phyloP scores from a whole-genome alignment of 2,113 vertebrate species.

The Okapia johnstoni region DNA sequence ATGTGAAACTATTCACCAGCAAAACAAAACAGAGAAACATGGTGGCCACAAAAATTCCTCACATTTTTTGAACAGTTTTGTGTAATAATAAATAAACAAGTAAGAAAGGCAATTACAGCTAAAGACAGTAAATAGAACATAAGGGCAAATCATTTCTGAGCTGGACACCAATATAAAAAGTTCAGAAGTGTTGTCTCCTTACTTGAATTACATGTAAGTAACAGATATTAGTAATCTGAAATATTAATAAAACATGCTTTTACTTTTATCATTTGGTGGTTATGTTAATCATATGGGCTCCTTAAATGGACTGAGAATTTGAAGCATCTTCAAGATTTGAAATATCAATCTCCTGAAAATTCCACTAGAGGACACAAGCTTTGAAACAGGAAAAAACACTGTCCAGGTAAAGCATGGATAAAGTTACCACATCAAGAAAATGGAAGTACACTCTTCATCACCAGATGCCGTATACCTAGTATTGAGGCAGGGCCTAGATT shows the following conservation, averaged over 20 bases:
- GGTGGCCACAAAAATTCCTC: neutral
- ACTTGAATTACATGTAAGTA: neutral
- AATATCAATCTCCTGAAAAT: neutral
- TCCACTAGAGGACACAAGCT: neutral
- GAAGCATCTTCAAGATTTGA: neutral
- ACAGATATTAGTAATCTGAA: neutral
- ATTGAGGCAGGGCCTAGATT: neutral
- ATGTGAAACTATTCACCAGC: neutral
- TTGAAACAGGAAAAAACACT: neutral
- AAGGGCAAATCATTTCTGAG: neutral
- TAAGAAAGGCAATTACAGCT: neutral
- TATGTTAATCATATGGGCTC: neutral
- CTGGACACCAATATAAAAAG: neutral
- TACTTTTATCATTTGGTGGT: neutral
- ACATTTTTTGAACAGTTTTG: neutral
- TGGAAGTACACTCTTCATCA: neutral
- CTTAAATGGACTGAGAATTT: neutral
- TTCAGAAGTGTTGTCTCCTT: neutral
- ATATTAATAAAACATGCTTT: neutral
- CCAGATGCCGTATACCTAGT: neutral
- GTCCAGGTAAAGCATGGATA: neutral
- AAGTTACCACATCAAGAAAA: neutral
- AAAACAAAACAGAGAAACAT: neutral
- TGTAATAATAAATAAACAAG: neutral
- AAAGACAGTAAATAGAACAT: neutral